Percentiles rank a stretch among this genome's conserved stretches.
Conservation (phyloP, 1,140 invertebrate species). For the Caenorhabditis latens region DNA sequence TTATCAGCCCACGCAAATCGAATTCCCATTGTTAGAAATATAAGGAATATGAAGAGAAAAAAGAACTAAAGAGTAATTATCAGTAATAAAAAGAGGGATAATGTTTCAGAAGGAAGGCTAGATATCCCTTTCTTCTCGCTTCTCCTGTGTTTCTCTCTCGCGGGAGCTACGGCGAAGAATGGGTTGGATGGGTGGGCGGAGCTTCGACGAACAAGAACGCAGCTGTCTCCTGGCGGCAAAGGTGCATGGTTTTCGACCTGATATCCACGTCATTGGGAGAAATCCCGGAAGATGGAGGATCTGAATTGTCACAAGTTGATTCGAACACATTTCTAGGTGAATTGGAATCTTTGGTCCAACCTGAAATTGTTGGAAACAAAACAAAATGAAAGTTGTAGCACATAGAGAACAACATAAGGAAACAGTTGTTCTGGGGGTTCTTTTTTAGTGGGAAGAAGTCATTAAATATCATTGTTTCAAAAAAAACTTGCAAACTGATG, state of each 20-base stretch:
- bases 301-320: conserved; percentile 25
- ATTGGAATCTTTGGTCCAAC: conserved; percentile 1
- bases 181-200: conserved; percentile 46
- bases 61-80: background rate
- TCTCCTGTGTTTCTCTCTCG: background rate
- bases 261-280: conserved; percentile 16
- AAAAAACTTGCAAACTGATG: too few relatives aligned
- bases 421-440: too few relatives aligned
- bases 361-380: too few relatives aligned
- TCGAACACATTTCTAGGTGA: background rate
- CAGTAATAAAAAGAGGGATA: conserved; percentile 9
- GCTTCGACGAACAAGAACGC: conserved; percentile 35
- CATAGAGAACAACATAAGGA: too few relatives aligned
- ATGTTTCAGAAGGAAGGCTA: conserved; percentile 19
- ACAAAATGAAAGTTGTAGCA: too few relatives aligned
- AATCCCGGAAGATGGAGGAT: background rate
- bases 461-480: too few relatives aligned
- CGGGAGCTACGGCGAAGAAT: conserved; percentile 17
- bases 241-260: conserved; percentile 50
- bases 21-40: background rate
- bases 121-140: conserved; percentile 2
- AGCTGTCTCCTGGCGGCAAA: conserved; percentile 47
- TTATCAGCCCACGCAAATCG: conserved; percentile 36
- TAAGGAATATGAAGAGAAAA: background rate
- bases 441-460: too few relatives aligned